A percentile compares a stretch with the other conserved stretches of the same genome.
phyloP scores from a whole-genome alignment of 1,140 invertebrate species.

The Drosophila sp. region DNA sequence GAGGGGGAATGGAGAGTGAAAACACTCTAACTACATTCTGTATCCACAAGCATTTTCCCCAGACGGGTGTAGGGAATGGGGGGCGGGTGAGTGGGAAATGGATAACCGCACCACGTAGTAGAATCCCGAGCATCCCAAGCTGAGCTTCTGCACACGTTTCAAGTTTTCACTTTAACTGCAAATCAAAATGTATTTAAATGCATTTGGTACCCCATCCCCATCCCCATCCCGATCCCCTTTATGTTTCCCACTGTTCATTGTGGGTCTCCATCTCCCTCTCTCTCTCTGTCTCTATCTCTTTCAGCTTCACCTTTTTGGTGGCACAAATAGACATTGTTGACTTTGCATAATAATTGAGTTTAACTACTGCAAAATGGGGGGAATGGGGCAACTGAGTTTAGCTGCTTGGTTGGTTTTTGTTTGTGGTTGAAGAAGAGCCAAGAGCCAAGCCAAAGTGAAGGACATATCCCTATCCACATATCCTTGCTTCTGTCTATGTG shows the following conservation, averaged over 20 bases:
- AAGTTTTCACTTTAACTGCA: slow-evolving; percentile 73
- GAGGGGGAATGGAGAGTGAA: neutral
- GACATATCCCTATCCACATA: slow-evolving; percentile 33
- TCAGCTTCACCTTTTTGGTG: slow-evolving; percentile 62
- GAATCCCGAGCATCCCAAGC: slow-evolving; percentile 4
- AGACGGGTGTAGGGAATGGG: neutral
- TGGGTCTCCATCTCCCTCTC: neutral
- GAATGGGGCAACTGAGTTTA: slow-evolving; percentile 53
- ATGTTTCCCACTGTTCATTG: neutral
- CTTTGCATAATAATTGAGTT: slow-evolving; percentile 81
- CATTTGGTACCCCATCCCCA: slow-evolving; percentile 51
- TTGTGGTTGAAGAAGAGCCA: slow-evolving; percentile 58
- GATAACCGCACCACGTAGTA: slow-evolving; percentile 59
- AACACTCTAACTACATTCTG: neutral
- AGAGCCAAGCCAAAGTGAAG: slow-evolving; percentile 61
- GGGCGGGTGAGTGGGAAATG: slow-evolving; percentile 3
- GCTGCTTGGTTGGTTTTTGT: slow-evolving; percentile 74
- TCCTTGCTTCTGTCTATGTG: neutral
- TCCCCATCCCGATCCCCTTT: neutral
- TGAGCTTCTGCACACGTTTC: slow-evolving; percentile 50
- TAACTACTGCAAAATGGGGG: slow-evolving; percentile 69
- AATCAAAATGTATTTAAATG: slow-evolving; percentile 81
- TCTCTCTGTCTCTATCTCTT: neutral
- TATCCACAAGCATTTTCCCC: slow-evolving; percentile 13
- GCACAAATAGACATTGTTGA: slow-evolving; percentile 79